Percentiles rank a stretch among this genome's conserved stretches.
These are phyloP conservation scores for Amphiprion clarkii DNA, from an alignment of 2,797 vertebrate genomes.

Conservation along the genomic window DNA sequence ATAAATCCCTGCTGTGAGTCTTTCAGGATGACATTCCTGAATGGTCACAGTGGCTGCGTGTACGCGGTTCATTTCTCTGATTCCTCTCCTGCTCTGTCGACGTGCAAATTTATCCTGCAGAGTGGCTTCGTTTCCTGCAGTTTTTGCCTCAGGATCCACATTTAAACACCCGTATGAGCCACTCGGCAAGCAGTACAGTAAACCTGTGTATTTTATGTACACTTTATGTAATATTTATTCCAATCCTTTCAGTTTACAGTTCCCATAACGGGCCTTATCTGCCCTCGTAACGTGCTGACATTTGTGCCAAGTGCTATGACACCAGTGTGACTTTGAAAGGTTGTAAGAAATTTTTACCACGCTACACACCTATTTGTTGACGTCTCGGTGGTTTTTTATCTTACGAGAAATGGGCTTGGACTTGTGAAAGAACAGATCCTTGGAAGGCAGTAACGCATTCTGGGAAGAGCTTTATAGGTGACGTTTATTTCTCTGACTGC, in stretches of 20 bases:
- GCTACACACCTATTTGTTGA: slow-evolving; percentile 22
- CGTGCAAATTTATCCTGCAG: neutral
- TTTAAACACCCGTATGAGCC: no score
- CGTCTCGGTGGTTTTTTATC: neutral
- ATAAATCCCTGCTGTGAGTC: neutral
- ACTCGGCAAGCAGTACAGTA: no score
- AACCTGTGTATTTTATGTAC: neutral
- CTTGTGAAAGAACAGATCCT: slow-evolving; percentile 14
- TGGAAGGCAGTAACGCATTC: neutral
- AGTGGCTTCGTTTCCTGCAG: neutral
- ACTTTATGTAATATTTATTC: neutral
- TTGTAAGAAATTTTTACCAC: slow-evolving; percentile 46
- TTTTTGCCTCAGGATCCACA: no score
- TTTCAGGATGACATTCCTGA: neutral
- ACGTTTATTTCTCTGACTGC: neutral
- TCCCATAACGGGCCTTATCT: slow-evolving; percentile 19
- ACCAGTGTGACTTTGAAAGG: slow-evolving; percentile 29
- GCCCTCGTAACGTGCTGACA: slow-evolving; percentile 25
- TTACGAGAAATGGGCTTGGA: slow-evolving; percentile 12
- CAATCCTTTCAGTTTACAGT: neutral
- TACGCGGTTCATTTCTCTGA: neutral
- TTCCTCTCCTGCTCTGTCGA: neutral
- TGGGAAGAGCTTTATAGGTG: neutral
- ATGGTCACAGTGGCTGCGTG: neutral
- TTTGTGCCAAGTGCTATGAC: slow-evolving; percentile 2